phyloP scores from a whole-genome alignment of 2,888 invertebrate species.

The Suillia variegata region DNA sequence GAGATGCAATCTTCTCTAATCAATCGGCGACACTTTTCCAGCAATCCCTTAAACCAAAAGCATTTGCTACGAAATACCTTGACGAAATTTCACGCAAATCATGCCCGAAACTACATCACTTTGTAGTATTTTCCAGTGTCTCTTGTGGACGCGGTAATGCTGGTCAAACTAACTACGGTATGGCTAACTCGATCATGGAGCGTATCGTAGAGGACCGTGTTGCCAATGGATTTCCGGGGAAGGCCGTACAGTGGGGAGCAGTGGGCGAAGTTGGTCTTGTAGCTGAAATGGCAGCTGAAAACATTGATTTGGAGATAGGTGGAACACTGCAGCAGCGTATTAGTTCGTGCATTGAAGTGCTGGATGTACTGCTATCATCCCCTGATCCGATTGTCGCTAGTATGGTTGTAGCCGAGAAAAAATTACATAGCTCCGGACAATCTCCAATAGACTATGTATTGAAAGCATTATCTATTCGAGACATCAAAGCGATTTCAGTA shows the following conservation, averaged over 20 bases:
- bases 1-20: conserved; percentile 76
- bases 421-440: conserved; percentile 65
- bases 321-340: conserved; percentile 86
- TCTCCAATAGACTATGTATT: conserved; percentile 75
- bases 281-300: conserved; percentile 72
- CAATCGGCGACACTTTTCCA: conserved; percentile 62
- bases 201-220: conserved; percentile 77
- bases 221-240: conserved; percentile 71
- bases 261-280: conserved; percentile 84
- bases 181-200: conserved; percentile 89
- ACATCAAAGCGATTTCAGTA: conserved; percentile 71
- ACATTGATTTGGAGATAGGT: conserved; percentile 69
- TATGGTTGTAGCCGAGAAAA: conserved; percentile 85
- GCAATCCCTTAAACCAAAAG: conserved; percentile 71
- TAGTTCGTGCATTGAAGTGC: conserved; percentile 74
- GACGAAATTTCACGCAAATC: conserved; percentile 69
- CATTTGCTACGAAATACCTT: conserved; percentile 74
- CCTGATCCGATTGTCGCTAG: conserved; percentile 74
- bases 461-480: conserved; percentile 69
- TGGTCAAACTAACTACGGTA: conserved; percentile 82
- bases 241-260: conserved; percentile 90
- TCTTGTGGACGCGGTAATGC: conserved; percentile 88
- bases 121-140: conserved; percentile 88
- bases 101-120: conserved; percentile 68
- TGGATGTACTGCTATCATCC: conserved; percentile 75